Percentiles rank a stretch among this genome's conserved stretches.
Conservation (phyloP, 64 coral and sea anemone species). For the Montipora capricornis region DNA sequence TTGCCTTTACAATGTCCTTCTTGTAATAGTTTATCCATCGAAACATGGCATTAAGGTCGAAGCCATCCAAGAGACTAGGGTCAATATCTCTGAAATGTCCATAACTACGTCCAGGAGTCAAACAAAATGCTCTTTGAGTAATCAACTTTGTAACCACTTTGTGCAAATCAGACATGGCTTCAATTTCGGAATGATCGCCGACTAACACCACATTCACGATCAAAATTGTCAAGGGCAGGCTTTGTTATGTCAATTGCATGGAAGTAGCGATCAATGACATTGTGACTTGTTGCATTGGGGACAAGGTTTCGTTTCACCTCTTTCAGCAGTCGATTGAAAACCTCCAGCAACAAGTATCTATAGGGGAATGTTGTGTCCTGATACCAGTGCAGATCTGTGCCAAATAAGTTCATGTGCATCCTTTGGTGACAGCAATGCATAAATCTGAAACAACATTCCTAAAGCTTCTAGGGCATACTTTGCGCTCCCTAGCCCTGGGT, state of each 20-base stretch:
- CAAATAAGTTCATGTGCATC: too few relatives aligned
- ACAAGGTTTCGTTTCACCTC: too few relatives aligned
- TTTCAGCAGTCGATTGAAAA: constrained; percentile 17
- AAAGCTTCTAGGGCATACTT: too few relatives aligned
- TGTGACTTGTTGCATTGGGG: too few relatives aligned
- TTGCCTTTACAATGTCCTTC: constrained; percentile 29
- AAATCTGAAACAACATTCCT: too few relatives aligned
- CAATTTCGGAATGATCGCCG: constrained; percentile 51
- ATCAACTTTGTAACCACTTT: constrained; percentile 37
- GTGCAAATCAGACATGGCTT: constrained; percentile 16
- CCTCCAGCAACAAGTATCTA: constrained; percentile 26
- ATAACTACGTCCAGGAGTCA: constrained; percentile 24
- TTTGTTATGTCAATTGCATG: too few relatives aligned
- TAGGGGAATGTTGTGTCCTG: neutral
- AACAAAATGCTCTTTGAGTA: constrained; percentile 23
- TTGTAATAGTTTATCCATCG: neutral
- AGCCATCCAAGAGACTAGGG: constrained; percentile 24
- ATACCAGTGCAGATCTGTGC: too few relatives aligned
- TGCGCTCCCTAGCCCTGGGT: too few relatives aligned
- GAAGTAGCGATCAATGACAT: too few relatives aligned
- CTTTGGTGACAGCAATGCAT: too few relatives aligned
- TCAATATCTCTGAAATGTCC: neutral
- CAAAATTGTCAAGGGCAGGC: too few relatives aligned
- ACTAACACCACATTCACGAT: neutral
- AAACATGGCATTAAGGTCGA: constrained; percentile 51